Percentiles rank a stretch among this genome's conserved stretches.
These are phyloP conservation scores for Philereme transversata DNA, from an alignment of 2,888 invertebrate species.

Conservation along the genomic window DNA sequence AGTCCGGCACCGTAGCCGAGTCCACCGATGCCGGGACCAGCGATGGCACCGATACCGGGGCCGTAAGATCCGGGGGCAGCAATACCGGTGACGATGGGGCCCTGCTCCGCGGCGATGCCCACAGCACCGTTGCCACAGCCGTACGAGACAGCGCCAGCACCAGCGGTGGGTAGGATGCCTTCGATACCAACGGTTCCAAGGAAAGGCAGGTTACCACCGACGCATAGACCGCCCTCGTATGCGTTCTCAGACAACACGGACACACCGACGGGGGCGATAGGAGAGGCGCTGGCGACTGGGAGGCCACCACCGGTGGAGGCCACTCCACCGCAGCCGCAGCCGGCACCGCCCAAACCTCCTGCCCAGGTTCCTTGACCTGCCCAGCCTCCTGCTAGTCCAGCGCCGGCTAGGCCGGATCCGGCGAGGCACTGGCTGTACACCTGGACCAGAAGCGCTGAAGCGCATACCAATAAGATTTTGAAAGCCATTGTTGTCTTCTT, in stretches of 20 bases:
- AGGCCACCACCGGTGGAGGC: constrained; percentile 42
- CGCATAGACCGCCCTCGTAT: constrained; percentile 48
- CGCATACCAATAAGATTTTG: background rate
- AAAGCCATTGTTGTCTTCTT: too few relatives aligned
- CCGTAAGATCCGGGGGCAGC: constrained; percentile 3
- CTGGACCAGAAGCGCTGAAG: background rate
- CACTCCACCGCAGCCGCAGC: constrained; percentile 23
- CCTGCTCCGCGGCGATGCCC: constrained; percentile 24
- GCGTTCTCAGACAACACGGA: constrained; percentile 51
- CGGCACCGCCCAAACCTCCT: constrained; percentile 9
- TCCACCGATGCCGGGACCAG: background rate
- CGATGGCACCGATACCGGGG: constrained; percentile 11
- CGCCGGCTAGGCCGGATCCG: constrained; percentile 3
- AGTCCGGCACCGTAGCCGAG: constrained; percentile 15
- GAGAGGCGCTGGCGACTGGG: constrained; percentile 46
- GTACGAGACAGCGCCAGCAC: constrained; percentile 46
- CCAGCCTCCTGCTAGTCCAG: background rate
- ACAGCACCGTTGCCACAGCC: constrained; percentile 46
- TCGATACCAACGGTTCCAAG: constrained; percentile 50
- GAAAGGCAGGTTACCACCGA: constrained; percentile 53
- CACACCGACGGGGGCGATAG: constrained; percentile 50
- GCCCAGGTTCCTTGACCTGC: background rate
- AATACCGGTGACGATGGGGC: constrained; percentile 24
- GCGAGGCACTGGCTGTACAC: constrained; percentile 31
- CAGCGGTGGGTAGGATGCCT: constrained; percentile 47